Base-by-base conservation (phyloP, 2,888 invertebrate genomes). In the Papilio demoleus region DNA sequence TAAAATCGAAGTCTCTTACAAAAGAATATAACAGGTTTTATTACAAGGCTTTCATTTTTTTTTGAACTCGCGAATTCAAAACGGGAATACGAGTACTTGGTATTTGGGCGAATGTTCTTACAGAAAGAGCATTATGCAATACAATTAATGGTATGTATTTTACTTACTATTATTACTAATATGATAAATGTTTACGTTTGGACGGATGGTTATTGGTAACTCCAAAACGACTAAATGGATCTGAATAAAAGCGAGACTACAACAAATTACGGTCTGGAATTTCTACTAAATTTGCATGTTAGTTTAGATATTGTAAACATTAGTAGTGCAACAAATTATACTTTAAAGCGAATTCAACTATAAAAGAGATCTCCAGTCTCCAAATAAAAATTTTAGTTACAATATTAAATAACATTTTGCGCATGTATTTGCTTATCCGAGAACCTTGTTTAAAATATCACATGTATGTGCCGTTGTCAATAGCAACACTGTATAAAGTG, bases 21-120 rank as follows among this genome's bases (percentile, higher is more conserved):
- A 70, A 71, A 70, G 67, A 65, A 36, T 62, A 59, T 67, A 71
- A 71, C 71, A 53, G 68, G 72, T 73, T 73, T 70, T 70, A 67
- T 70, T 68, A 72, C 71, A 71, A 71, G 68, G 71, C 63, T 72
- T 65, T 65, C 50, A 53, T 40, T 61, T 56, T 50, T 50, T 56
- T 56, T 66, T 64, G 36, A 59, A 27, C 38, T 56, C 42, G 31
- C 22, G 62, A 58, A 56, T 24, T 62, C 17, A 56, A 68, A 63
- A 63, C 67, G 58, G 68, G 62, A 63, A 63, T 58, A 62, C 68
- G 36, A 40, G 45, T 45, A 36, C 36, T 27, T 17, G 45, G 38
- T 14, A n/a, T 42, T 62, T 62, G 53, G 31, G 45, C 40, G 36
- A 34, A 63, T 4, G 22, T 65, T 8, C 19, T 17, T 67, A 53